These are phyloP conservation scores for Trypoxylus dichotomus DNA, from an alignment of 1,140 invertebrate genomes.

Conservation along the genomic window DNA sequence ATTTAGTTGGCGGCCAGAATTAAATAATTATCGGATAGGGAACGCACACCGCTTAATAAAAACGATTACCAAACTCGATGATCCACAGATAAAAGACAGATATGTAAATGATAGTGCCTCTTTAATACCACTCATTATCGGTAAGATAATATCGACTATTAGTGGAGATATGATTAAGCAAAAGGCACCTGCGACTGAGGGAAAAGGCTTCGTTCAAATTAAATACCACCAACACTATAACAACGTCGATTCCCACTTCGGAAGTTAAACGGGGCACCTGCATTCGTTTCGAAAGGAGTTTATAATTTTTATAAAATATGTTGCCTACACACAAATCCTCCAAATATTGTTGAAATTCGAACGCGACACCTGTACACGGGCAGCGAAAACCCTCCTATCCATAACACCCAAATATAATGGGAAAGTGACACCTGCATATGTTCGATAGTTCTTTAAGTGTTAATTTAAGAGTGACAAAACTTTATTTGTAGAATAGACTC, in stretches of 20 bases:
- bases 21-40: constrained; percentile 14
- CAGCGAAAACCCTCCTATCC: not conserved
- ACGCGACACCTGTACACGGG: not conserved
- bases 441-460: not conserved
- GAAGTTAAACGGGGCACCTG: constrained; percentile 2
- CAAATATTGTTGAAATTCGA: constrained; percentile 22
- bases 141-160: constrained; percentile 22
- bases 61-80: constrained; percentile 16
- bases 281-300: constrained; percentile 6
- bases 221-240: constrained; percentile 2
- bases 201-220: constrained; percentile 6
- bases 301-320: constrained; percentile 15
- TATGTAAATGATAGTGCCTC: constrained; percentile 20
- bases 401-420: constrained; percentile 3
- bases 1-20: not conserved
- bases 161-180: constrained; percentile 14
- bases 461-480: constrained; percentile 1
- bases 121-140: constrained; percentile 13
- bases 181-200: constrained; percentile 4
- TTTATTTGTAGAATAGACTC: not conserved
- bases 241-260: not conserved
- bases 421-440: not conserved
- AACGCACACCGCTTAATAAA: not conserved
- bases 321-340: constrained; percentile 14
- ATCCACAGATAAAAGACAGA: constrained; percentile 3